phyloP scores from a whole-genome alignment of 2,113 vertebrate species.

The Dicrurus megarhynchus region DNA sequence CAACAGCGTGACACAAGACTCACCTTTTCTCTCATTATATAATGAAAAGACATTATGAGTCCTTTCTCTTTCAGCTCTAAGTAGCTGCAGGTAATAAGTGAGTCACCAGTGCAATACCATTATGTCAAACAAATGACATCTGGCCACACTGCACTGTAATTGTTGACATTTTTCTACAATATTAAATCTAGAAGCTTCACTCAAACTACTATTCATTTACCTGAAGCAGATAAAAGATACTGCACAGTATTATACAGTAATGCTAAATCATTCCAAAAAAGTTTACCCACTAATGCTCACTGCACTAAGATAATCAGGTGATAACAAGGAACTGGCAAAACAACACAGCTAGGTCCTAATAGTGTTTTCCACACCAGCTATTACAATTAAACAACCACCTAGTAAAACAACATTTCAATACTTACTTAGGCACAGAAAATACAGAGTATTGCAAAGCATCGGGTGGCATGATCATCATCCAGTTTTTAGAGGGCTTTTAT shows the following conservation, averaged over 20 bases:
- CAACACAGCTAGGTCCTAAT: background rate
- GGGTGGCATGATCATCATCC: background rate
- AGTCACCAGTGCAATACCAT: background rate
- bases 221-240: background rate
- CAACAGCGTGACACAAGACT: background rate
- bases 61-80: background rate
- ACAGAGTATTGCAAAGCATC: background rate
- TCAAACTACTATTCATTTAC: background rate
- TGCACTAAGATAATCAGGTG: background rate
- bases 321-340: background rate
- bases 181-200: background rate
- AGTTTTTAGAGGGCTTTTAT: background rate
- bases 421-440: background rate
- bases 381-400: background rate
- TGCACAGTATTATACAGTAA: background rate
- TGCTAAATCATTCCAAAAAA: background rate
- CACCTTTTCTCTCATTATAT: background rate
- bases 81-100: background rate
- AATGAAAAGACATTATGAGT: background rate
- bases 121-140: background rate
- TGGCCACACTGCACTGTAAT: background rate
- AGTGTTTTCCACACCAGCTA: background rate
- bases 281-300: background rate
- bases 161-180: background rate
- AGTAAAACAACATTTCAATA: background rate